Evolutionary conservation across 1,140 invertebrate genomes (phyloP).

Genomic region (Drosophila pandora): DNA sequence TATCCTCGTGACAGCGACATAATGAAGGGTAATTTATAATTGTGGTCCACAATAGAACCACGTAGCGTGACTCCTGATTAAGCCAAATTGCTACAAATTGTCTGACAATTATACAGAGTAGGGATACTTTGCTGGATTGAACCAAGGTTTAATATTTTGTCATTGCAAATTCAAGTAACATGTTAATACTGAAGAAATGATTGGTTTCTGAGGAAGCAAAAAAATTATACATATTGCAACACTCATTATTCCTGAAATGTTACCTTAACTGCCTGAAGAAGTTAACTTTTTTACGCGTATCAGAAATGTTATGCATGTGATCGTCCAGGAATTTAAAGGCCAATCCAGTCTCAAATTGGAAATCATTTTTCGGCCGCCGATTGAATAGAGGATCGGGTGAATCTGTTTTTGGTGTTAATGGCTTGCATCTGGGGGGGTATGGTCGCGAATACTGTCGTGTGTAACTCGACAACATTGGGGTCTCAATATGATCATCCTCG

Average conservation of each 20-base stretch:
- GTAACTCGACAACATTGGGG: constrained; percentile 46
- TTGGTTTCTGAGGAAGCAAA: constrained; percentile 45
- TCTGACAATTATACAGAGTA: constrained; percentile 13
- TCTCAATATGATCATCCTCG: constrained; percentile 41
- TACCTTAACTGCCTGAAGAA: constrained; percentile 66
- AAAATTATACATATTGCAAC: neutral
- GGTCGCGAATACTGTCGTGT: constrained; percentile 52
- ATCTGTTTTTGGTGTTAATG: constrained; percentile 15
- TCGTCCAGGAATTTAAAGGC: constrained; percentile 66
- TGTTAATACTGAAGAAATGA: constrained; percentile 57
- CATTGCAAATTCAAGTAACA: neutral
- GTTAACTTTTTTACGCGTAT: constrained; percentile 57
- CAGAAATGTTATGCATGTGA: constrained; percentile 59
- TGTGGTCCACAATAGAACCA: constrained; percentile 13
- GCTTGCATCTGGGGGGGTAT: constrained; percentile 42
- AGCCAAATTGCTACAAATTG: constrained; percentile 60
- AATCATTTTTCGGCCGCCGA: constrained; percentile 65
- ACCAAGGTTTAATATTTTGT: constrained; percentile 5
- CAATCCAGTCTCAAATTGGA: constrained; percentile 53
- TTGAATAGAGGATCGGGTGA: constrained; percentile 59
- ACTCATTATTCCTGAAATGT: neutral
- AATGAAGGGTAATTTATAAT: constrained; percentile 63
- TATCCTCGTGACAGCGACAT: constrained; percentile 14
- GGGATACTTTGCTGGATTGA: neutral
- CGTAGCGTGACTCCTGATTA: constrained; percentile 44